Evolutionary conservation across 2,888 invertebrate species (phyloP).

Genomic region (Eristalis arbustorum): DNA sequence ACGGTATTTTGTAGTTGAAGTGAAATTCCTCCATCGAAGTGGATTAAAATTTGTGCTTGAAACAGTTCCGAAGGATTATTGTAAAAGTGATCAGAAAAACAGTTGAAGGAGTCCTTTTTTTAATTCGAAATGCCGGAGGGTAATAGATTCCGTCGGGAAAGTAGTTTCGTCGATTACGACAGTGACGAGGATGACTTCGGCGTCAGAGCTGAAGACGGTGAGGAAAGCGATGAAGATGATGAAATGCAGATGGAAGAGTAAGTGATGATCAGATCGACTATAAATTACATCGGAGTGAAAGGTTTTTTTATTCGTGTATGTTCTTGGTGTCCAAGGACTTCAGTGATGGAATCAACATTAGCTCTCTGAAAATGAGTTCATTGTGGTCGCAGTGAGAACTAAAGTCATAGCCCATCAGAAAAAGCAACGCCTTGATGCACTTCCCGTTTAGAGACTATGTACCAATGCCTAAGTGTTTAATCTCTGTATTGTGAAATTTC

Average conservation of each 20-base stretch:
- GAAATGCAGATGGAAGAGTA: constrained; percentile 77
- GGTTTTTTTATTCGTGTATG: background rate
- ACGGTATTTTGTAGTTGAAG: background rate
- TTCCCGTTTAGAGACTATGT: no score
- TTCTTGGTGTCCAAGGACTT: background rate
- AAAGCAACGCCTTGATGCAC: no score
- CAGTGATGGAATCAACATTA: no score
- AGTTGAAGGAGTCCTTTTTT: background rate
- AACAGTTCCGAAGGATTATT: background rate
- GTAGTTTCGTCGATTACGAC: constrained; percentile 75
- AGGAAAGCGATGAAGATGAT: constrained; percentile 72
- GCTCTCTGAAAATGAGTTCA: no score
- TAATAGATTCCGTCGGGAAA: constrained; percentile 74
- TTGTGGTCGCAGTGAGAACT: no score
- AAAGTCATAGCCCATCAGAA: no score
- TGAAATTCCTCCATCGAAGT: background rate
- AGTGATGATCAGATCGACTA: background rate
- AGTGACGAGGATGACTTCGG: constrained; percentile 77
- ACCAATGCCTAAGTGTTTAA: no score
- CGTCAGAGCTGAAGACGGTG: constrained; percentile 72
- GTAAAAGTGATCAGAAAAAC: background rate
- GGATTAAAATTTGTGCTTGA: background rate
- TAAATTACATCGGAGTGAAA: no score
- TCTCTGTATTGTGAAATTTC: no score
- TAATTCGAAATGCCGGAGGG: constrained; percentile 55